phyloP scores from a whole-genome alignment of 2,797 vertebrate genomes.

The Uromys caudimaculatus region DNA sequence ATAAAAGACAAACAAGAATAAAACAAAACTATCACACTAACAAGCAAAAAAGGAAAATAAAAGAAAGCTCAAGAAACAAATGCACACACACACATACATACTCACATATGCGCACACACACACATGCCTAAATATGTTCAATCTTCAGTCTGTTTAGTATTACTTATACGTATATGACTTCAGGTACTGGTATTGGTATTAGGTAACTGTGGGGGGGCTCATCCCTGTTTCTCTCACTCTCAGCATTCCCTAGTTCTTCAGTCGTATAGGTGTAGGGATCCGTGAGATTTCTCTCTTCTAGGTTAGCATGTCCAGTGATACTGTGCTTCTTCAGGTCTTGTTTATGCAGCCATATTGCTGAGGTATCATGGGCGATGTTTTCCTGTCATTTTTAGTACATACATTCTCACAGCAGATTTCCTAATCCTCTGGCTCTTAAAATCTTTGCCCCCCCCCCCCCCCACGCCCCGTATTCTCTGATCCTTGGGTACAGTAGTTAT shows the following conservation, averaged over 20 bases:
- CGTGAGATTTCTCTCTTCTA: not conserved
- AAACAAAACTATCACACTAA: not conserved
- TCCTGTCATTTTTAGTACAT: not conserved
- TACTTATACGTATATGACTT: not conserved
- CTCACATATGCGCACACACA: not conserved
- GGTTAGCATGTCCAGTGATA: not conserved
- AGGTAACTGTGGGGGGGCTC: not conserved
- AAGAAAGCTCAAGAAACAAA: not conserved
- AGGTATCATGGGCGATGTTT: not conserved
- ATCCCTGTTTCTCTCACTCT: not conserved
- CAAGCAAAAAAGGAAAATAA: not conserved
- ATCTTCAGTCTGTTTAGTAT: not conserved
- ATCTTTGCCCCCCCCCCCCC: accelerated
- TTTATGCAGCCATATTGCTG: not conserved
- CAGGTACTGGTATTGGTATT: not conserved
- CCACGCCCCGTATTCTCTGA: not conserved
- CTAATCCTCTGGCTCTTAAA: not conserved
- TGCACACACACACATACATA: not conserved
- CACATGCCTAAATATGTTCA: not conserved
- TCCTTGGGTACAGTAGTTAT: not conserved
- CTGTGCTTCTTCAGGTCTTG: not conserved
- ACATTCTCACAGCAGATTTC: not conserved
- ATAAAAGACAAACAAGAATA: not conserved
- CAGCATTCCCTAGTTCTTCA: not conserved
- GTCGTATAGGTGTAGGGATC: not conserved